Evolutionary conservation across 2,113 vertebrate species (phyloP).

Genomic region (Tragelaphus imberbis): DNA sequence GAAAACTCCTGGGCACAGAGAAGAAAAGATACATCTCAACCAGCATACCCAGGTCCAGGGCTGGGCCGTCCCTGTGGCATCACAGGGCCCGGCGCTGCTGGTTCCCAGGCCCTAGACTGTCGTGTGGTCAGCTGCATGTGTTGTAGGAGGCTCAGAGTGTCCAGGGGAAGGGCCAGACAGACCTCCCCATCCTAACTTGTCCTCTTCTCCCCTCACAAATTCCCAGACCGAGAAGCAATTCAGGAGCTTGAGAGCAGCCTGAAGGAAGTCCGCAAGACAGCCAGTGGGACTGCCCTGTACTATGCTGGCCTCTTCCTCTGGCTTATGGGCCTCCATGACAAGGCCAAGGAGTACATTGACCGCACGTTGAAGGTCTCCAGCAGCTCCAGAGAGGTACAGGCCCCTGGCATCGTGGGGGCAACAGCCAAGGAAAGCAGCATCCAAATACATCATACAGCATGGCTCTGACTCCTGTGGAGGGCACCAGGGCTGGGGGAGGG

Average conservation of each 20-base stretch:
- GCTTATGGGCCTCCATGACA: constrained; percentile 69
- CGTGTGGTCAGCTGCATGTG: accelerated
- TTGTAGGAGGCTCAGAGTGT: background rate
- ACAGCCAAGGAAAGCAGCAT: accelerated
- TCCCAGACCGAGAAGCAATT: constrained; percentile 67
- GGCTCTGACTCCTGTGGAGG: accelerated
- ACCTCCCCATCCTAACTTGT: background rate
- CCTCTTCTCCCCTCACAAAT: background rate
- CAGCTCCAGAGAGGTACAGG: constrained; percentile 61
- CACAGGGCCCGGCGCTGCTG: accelerated
- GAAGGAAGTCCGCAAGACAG: constrained; percentile 66
- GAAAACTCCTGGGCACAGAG: background rate
- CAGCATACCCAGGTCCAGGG: background rate
- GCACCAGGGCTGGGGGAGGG: background rate
- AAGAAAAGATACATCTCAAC: background rate
- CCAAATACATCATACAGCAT: accelerated
- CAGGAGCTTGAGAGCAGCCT: constrained; percentile 73
- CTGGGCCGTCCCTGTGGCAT: accelerated
- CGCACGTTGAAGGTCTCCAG: constrained; percentile 71
- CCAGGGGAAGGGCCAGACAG: background rate
- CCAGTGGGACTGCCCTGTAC: constrained; percentile 55
- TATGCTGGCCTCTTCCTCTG: constrained; percentile 75
- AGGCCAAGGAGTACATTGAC: constrained; percentile 76
- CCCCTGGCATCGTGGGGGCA: accelerated
- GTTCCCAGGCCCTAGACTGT: background rate